Conservation (phyloP, 1,140 invertebrate species). For the Aphelinus certus region DNA sequence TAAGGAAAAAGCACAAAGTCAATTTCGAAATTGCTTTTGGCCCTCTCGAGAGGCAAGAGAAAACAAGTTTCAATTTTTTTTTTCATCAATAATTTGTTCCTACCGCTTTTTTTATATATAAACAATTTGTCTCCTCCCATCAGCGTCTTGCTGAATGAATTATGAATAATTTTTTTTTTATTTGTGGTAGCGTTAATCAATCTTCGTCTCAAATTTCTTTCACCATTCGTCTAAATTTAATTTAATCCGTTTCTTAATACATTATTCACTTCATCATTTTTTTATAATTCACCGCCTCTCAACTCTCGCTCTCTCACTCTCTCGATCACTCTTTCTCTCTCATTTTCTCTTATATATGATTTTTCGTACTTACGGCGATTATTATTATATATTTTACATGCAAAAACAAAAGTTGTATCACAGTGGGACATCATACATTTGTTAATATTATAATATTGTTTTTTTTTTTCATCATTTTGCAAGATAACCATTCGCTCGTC, state of each 20-base stretch:
- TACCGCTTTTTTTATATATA: background rate
- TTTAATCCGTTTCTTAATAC: background rate
- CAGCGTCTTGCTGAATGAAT: background rate
- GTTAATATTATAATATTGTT: slow-evolving; percentile 61
- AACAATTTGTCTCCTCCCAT: background rate
- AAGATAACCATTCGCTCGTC: background rate
- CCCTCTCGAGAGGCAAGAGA: background rate
- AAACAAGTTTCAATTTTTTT: background rate
- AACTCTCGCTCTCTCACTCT: slow-evolving; percentile 11
- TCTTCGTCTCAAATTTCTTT: too few relatives aligned
- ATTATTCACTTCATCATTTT: slow-evolving; percentile 2
- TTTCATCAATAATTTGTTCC: background rate
- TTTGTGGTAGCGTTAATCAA: too few relatives aligned
- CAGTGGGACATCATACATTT: slow-evolving; percentile 65
- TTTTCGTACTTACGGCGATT: slow-evolving; percentile 57
- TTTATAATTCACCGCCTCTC: background rate
- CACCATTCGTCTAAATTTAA: too few relatives aligned
- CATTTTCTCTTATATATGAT: slow-evolving; percentile 40
- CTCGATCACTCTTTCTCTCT: slow-evolving; percentile 22
- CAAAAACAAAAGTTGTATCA: slow-evolving; percentile 65
- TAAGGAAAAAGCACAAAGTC: background rate
- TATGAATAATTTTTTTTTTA: too few relatives aligned
- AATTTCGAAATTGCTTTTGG: background rate
- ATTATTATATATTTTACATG: slow-evolving; percentile 63
- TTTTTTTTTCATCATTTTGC: slow-evolving; percentile 35